These are phyloP conservation scores for Triplophysa bombifrons DNA, from an alignment of 2,797 vertebrate genomes.

Conservation along the genomic window DNA sequence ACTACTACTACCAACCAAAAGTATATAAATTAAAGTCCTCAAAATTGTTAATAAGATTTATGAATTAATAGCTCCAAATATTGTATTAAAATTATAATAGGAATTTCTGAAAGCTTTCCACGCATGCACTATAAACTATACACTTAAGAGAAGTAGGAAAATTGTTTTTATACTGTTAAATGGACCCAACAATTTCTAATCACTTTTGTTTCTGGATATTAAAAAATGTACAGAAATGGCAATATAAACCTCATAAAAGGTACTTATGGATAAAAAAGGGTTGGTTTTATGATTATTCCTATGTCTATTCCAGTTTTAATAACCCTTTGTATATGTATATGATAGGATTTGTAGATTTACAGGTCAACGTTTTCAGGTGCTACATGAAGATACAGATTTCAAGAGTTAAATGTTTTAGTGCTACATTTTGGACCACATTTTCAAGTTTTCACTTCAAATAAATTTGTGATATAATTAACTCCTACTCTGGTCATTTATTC, in stretches of 20 bases:
- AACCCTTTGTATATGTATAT: constrained; percentile 50
- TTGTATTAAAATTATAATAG: constrained; percentile 12
- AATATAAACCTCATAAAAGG: constrained; percentile 48
- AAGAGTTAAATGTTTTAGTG: constrained; percentile 60
- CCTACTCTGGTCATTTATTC: constrained; percentile 41
- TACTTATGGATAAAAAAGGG: constrained; percentile 46
- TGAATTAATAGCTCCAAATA: not conserved
- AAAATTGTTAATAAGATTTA: constrained; percentile 9
- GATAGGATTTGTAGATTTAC: constrained; percentile 61
- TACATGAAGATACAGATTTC: constrained; percentile 67
- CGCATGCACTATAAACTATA: constrained; percentile 8
- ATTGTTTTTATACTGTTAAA: constrained; percentile 31
- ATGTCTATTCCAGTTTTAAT: constrained; percentile 49
- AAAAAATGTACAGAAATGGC: constrained; percentile 34
- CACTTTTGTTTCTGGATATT: constrained; percentile 5
- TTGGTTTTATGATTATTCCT: constrained; percentile 49
- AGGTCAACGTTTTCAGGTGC: constrained; percentile 54
- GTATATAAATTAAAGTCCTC: not conserved
- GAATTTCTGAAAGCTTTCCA: constrained; percentile 12
- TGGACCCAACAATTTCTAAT: not conserved
- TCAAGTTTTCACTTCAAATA: constrained; percentile 75
- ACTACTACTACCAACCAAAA: not conserved
- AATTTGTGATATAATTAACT: constrained; percentile 68
- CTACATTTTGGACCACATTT: constrained; percentile 73
- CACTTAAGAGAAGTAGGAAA: not conserved